These are phyloP conservation scores for Epinephelus cyanopodus DNA, from an alignment of 2,113 vertebrate genomes.

Conservation along the genomic window DNA sequence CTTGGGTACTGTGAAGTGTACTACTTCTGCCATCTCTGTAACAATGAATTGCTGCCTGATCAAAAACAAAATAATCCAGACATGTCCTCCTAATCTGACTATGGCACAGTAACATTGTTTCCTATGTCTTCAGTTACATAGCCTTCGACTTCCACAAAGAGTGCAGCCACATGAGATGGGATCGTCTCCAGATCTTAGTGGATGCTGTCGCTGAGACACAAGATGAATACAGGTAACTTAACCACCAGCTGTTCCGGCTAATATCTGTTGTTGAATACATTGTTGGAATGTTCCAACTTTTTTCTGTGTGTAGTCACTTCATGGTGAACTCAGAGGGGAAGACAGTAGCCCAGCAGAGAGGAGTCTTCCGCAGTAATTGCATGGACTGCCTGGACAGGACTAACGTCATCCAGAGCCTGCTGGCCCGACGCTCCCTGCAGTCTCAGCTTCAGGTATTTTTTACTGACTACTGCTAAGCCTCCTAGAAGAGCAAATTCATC, in stretches of 20 bases:
- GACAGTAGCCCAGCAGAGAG: slow-evolving; percentile 89
- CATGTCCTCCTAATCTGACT: rapidly evolving
- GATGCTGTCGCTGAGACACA: slow-evolving; percentile 91
- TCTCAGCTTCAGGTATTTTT: slow-evolving; percentile 92
- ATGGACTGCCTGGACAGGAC: slow-evolving; percentile 98
- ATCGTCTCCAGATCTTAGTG: slow-evolving; percentile 93
- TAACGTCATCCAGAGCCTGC: slow-evolving; percentile 96
- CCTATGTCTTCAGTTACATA: slow-evolving; percentile 86
- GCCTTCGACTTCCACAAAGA: slow-evolving; percentile 99
- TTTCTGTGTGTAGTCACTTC: slow-evolving; percentile 88
- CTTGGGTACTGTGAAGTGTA: too few species aligned
- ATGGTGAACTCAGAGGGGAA: slow-evolving; percentile 91
- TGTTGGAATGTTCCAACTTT: neutral
- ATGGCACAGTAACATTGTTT: neutral
- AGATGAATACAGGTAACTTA: slow-evolving; percentile 91
- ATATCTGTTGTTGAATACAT: neutral
- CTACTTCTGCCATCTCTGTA: neutral
- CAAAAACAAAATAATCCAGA: neutral
- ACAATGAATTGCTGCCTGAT: neutral
- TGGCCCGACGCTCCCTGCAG: slow-evolving; percentile 94
- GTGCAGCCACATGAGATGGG: slow-evolving; percentile 97
- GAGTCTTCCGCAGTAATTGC: slow-evolving; percentile 97
- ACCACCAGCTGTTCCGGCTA: neutral
- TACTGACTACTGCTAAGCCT: neutral
- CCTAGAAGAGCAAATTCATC: neutral